Percentiles rank a stretch among this genome's conserved stretches.
phyloP scores from a whole-genome alignment of 2,113 vertebrate genomes.

The Terrapene triunguis region DNA sequence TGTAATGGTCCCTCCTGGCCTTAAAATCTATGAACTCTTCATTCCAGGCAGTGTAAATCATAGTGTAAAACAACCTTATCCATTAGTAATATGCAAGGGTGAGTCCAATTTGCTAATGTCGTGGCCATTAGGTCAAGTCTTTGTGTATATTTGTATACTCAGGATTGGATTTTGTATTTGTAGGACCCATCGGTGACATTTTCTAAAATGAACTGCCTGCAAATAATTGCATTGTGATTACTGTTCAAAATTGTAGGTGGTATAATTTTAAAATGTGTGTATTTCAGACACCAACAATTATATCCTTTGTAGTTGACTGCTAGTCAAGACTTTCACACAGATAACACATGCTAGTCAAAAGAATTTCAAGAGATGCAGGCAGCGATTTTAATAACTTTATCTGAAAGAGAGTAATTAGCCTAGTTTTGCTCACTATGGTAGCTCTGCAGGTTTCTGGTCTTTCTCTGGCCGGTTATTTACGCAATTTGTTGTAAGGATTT shows the following conservation, averaged over 20 bases:
- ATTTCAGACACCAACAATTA: not conserved
- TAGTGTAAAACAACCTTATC: not conserved
- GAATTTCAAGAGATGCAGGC: not conserved
- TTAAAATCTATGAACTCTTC: not conserved
- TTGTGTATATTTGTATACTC: not conserved
- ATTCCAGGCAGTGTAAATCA: not conserved
- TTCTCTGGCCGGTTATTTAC: not conserved
- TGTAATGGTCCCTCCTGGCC: not conserved
- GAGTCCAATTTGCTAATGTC: not conserved
- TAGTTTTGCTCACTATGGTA: not conserved
- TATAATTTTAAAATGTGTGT: not conserved
- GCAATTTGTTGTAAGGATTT: not conserved
- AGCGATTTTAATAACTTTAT: not conserved
- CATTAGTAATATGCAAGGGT: not conserved
- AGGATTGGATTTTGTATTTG: not conserved
- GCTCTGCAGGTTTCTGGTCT: not conserved
- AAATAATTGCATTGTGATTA: not conserved
- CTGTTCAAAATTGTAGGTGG: not conserved
- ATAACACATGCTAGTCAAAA: not conserved
- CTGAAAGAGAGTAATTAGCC: not conserved
- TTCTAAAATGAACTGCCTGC: not conserved
- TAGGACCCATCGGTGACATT: not conserved
- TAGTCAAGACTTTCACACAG: not conserved
- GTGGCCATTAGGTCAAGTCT: not conserved
- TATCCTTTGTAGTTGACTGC: too few species aligned